Evolutionary conservation across 2,113 vertebrate species (phyloP), one percentile per base, ranked within the genome.

Genomic region (Xiphophorus maculatus): DNA sequence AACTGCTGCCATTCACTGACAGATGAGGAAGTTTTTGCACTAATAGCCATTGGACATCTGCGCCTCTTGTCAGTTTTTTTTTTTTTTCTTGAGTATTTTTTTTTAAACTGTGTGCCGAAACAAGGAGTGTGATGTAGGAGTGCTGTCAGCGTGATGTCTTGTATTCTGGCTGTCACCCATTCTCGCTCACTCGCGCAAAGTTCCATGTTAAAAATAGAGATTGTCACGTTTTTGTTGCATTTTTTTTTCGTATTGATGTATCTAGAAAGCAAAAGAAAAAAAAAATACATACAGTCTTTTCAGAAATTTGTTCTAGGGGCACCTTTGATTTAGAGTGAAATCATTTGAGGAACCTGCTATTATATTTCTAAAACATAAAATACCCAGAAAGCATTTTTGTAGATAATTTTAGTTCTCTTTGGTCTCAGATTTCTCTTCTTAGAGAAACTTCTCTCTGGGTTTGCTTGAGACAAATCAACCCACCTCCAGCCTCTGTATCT

Each of bases 21-120:
- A 91, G 76, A 89, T 80, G 85, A 84, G 84, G 67, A 79, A 10
- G 75, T 82, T 87, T 86, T 84, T 78, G 77, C 86, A 77, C 84
- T 89, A 89, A 90, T 86, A 87, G 85, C 84, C 85, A 87, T 68
- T 62, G 84, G 89, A 90, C 90, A 92, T 89, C 89, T 89, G 86
- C 63, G 48, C 54, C 0, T 83, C 79, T 80, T 83, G 85, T 88
- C 92, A 89, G 73, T 66, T 19, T 71, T 44, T 19, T 71, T 51
- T 71, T 51, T 74, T 32, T 73, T 87, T 64, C 11, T 37, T 76
- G 81, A 84, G 81, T 66, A 60, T 33, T 27, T 11, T 33, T 79
- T 76, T 89, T 91, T 84, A 81, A 88, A 84, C 73, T 27, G 3
- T 80, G 78, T 61, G 72, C 28, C 0, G 54, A 70, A 71, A 80